These are phyloP conservation scores for Hoplostethus mediterraneus DNA, from an alignment of 2,797 vertebrate species.

Conservation along the genomic window DNA sequence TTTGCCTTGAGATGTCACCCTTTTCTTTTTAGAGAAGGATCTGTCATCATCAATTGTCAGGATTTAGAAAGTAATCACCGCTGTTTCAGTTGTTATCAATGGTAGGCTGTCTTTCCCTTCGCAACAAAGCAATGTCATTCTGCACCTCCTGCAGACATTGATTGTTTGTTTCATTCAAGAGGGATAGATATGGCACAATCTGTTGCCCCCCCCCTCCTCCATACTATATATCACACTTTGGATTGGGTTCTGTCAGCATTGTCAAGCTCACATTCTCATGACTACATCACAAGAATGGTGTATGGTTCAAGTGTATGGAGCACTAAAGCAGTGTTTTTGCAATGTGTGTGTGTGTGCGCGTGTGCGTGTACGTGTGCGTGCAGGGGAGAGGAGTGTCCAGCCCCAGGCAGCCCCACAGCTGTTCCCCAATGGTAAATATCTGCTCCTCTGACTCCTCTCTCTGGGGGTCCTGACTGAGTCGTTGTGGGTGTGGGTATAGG, in stretches of 20 bases:
- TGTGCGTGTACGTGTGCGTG: slow-evolving; percentile 86
- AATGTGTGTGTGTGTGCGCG: slow-evolving; percentile 67
- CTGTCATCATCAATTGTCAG: slow-evolving; percentile 48
- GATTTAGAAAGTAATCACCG: slow-evolving; percentile 40
- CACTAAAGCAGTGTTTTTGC: slow-evolving; percentile 85
- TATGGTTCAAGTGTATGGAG: slow-evolving; percentile 68
- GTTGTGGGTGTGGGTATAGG: slow-evolving; percentile 78
- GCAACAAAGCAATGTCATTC: slow-evolving; percentile 52
- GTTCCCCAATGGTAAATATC: slow-evolving; percentile 99
- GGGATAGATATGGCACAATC: slow-evolving; percentile 8
- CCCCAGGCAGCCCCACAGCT: slow-evolving; percentile 94
- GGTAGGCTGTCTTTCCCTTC: slow-evolving; percentile 39
- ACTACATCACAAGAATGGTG: slow-evolving; percentile 48
- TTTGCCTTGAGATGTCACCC: slow-evolving; percentile 81
- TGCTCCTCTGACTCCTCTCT: slow-evolving; percentile 87
- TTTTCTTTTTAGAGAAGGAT: slow-evolving; percentile 45
- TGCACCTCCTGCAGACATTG: slow-evolving; percentile 42
- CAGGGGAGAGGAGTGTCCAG: slow-evolving; percentile 98
- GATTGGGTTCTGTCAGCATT: slow-evolving; percentile 38
- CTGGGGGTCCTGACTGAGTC: slow-evolving; percentile 58
- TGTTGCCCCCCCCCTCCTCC: slow-evolving; percentile 14
- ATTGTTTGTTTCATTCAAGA: slow-evolving; percentile 40
- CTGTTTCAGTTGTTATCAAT: slow-evolving; percentile 46
- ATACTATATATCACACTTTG: slow-evolving; percentile 5
- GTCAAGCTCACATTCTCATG: slow-evolving; percentile 27